Evolutionary conservation across 2,888 invertebrate species (phyloP).

Genomic region (Xylophagus ater): DNA sequence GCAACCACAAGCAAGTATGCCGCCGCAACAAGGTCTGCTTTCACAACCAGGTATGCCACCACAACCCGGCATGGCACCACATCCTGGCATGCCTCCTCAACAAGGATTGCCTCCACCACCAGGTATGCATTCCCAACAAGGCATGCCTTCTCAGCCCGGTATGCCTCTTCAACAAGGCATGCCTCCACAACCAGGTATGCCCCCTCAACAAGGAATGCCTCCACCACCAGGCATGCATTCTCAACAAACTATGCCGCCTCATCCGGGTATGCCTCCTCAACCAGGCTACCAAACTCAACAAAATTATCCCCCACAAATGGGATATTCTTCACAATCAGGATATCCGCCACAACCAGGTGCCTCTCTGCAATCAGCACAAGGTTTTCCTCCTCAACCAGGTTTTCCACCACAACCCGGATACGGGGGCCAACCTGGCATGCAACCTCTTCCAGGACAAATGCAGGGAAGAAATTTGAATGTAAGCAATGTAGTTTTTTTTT

Average conservation of each 20-base stretch:
- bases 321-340: slow-evolving; percentile 21
- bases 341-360: slow-evolving; percentile 25
- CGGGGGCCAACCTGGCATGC: slow-evolving; percentile 22
- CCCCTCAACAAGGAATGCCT: too few species aligned
- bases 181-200: too few species aligned
- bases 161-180: too few species aligned
- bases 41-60: slow-evolving; percentile 23
- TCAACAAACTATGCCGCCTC: slow-evolving; percentile 11
- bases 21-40: slow-evolving; percentile 20
- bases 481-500: slow-evolving; percentile 16
- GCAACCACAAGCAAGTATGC: slow-evolving; percentile 22
- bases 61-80: too few species aligned
- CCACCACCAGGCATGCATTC: too few species aligned
- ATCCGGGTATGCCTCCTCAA: slow-evolving; percentile 21
- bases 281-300: slow-evolving; percentile 19
- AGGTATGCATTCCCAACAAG: too few species aligned
- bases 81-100: slow-evolving; percentile 20
- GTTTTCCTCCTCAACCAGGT: too few species aligned
- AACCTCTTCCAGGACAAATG: slow-evolving; percentile 23
- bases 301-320: slow-evolving; percentile 7
- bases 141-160: too few species aligned
- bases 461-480: slow-evolving; percentile 25
- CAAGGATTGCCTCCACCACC: slow-evolving; percentile 18
- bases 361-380: too few species aligned
- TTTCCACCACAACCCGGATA: slow-evolving; percentile 26